Evolutionary conservation across 2,797 vertebrate genomes (phyloP), one percentile per base, ranked within the genome.

Genomic region (Silurus lanzhouensis): DNA sequence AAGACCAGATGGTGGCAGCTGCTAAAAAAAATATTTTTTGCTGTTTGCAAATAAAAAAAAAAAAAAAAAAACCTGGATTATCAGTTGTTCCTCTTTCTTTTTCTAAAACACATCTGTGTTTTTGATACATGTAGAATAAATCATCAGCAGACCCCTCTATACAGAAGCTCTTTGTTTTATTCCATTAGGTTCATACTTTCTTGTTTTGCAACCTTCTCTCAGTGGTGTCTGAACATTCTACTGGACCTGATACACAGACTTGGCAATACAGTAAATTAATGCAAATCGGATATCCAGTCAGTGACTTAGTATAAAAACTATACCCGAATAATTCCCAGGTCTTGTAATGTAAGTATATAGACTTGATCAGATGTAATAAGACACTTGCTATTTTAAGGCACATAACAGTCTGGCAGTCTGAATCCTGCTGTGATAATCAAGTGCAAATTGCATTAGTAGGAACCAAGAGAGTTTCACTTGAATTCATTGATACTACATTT

Each of bases 391-490:
- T 87, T 87, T 87, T 84, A 81, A 38, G 77, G 77, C 14, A 19
- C 58, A 74, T 66, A 83, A 67, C 55, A 57, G 75, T 64, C 81
- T 83, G 75, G 15, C 67, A 87, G 77, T 76, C 60, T 84, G 70
- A 75, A 81, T 61, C 38, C n/a, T 1, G 19, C 61, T 76, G 86
- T 67, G 86, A 79, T 75, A 84, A 87, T 87, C 86, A 87, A 87
- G 77, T 84, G 86, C 82, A 81, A 87, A 87, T 87, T 87, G 77
- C 52, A 81, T 81, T 87, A 84, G 67, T 74, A 81, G 17, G 67
- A 80, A 13, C 44, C 81, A 55, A 64, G 82, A 74, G 76, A 68
- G 67, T 61, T 84, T 46, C 76, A 76, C 77, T 81, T 61, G 9
- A 84, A 81, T 75, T 84, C 48, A 66, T 80, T 83, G 68, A 83